A percentile compares a stretch with the other conserved stretches of the same genome.
Conservation (phyloP, 2,113 vertebrate genomes). For the Eidolon helvum region DNA sequence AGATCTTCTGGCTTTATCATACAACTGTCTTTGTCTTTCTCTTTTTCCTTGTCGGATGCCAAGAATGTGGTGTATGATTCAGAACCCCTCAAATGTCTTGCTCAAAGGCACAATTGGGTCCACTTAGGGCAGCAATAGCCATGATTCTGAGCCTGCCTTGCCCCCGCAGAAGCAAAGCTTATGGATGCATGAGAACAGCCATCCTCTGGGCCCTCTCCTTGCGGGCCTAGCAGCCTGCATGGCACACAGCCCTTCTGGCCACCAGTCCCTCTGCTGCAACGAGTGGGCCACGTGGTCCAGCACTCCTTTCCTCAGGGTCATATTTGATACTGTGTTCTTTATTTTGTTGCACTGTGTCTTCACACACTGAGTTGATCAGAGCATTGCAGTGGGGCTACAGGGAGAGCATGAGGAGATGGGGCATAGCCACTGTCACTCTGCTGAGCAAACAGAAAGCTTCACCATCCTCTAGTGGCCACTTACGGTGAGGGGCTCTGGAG, state of each 20-base stretch:
- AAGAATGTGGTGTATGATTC: neutral
- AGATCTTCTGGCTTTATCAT: neutral
- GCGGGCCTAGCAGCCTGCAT: no score
- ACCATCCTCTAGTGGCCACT: neutral
- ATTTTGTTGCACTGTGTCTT: no score
- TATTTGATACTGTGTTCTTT: neutral
- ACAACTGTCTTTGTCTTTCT: neutral
- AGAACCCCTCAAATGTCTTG: neutral
- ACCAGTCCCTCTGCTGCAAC: no score
- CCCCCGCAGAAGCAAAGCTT: no score
- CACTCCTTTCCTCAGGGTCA: neutral
- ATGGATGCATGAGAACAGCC: no score
- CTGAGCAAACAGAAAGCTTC: fast-evolving
- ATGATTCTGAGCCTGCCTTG: no score
- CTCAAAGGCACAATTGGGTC: neutral
- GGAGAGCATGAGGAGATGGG: neutral
- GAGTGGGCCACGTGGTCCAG: no score
- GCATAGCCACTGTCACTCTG: neutral
- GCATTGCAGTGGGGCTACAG: neutral
- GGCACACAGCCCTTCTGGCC: no score
- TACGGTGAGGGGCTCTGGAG: fast-evolving
- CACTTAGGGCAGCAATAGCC: no score
- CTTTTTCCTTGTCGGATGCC: neutral
- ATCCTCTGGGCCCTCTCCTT: no score
- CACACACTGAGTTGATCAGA: no score